Evolutionary conservation across 2,113 vertebrate species (phyloP), one percentile per base, ranked within the genome.

Genomic region (Pelobates fuscus): DNA sequence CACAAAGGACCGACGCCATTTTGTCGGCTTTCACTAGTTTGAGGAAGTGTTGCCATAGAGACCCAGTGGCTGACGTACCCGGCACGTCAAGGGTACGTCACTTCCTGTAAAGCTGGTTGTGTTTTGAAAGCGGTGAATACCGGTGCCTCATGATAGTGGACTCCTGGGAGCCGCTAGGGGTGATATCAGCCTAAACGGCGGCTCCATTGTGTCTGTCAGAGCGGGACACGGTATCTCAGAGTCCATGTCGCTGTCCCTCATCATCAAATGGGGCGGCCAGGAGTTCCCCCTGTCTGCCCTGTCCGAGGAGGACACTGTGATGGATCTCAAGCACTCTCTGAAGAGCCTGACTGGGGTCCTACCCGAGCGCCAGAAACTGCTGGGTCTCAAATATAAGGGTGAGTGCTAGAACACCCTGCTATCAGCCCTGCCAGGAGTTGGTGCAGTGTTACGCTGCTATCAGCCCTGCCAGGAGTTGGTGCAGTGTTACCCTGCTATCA

Each of bases 191-290:
- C 20, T 49, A 17, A 49, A 4, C 44, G 11, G 10, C 5, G 44
- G 44, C 15, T 8, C 44, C 17, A 18, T 49, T 49, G 44, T 1
- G n/a, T n/a, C 46, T 29, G 3, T 25, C 49, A 70, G 55, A 49
- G 61, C 71, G 17, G 85, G 6, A n/a, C 15, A 5, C 20, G 27
- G 11, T n/a, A 8, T n/a, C 5, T 21, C 30, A 10, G 27, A 29
- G 23, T 18, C 54, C 49, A 99, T 99, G 97, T 94, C 95, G 60
- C 90, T 99, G n/a, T 97, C 96, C 69, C 93, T 99, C 70, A 98
- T 98, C 57, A 97, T 99, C 79, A 99, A 99, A 83, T 99, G 97
- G 97, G 94, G 96, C 62, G 97, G 97, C 23, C 97, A 98, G 85
- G 97, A 99, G 80, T 99, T 98, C 88, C 93, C 94, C 0, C 95